Percentiles rank a stretch among this genome's conserved stretches.
Conservation (phyloP, 2,888 invertebrate species). For the Drosophila ezoana region DNA sequence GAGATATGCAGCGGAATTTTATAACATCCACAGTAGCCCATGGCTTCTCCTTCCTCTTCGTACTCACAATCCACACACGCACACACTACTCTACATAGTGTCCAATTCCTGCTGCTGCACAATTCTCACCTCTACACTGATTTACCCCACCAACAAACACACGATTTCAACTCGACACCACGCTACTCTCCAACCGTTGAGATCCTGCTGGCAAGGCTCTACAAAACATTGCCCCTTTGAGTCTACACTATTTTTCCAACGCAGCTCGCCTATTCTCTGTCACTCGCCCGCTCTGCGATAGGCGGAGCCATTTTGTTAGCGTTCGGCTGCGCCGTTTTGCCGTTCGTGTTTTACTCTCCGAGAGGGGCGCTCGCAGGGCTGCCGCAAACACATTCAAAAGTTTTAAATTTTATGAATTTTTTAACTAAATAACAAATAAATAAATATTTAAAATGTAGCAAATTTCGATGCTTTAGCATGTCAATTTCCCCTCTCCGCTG, state of each 20-base stretch:
- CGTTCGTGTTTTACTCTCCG: constrained; percentile 15
- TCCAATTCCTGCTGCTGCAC: constrained; percentile 9
- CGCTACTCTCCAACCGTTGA: constrained; percentile 9
- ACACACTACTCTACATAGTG: constrained; percentile 21
- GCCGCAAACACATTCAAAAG: not conserved
- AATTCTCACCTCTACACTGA: constrained; percentile 6
- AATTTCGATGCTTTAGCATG: not conserved
- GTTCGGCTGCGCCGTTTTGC: constrained; percentile 28
- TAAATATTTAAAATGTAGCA: not conserved
- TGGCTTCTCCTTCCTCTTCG: constrained; percentile 10
- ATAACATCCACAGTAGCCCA: not conserved
- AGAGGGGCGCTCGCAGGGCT: constrained; percentile 31
- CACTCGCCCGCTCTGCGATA: constrained; percentile 48
- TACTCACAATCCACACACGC: constrained; percentile 2
- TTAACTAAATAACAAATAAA: not conserved
- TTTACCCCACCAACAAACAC: constrained; percentile 18
- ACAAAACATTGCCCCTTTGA: constrained; percentile 37
- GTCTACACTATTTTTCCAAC: constrained; percentile 19
- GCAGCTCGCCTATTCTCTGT: constrained; percentile 14
- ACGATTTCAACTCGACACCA: constrained; percentile 6
- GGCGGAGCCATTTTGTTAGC: constrained; percentile 54
- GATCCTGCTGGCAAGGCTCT: constrained; percentile 39
- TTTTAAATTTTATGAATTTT: not conserved
- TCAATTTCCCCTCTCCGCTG: constrained; percentile 32
- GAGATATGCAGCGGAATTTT: not conserved